Evolutionary conservation across 2,888 invertebrate species (phyloP), one percentile per base, ranked within the genome.

Genomic region (Colletes collaris): DNA sequence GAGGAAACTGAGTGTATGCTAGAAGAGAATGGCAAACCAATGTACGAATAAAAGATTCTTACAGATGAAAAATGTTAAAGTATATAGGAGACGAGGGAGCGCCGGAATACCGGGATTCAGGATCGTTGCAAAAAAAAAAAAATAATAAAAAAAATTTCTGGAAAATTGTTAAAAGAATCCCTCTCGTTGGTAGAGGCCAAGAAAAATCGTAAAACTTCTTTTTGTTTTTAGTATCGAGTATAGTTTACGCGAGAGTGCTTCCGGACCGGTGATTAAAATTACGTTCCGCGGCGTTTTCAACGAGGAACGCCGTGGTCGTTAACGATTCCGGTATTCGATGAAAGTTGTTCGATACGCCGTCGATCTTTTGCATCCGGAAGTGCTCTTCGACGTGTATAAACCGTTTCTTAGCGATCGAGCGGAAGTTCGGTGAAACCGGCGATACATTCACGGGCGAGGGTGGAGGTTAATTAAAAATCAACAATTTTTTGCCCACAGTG

Each of bases 1-100:
- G 85, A 90, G 78, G 92, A 91, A 79, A 87, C 87, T 71, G 89
- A 92, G 76, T 92, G 87, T 87, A 92, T 92, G 90, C 90, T 92
- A 82, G 79, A 89, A 82, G 88, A 90, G 88, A 89, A 92, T 90
- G 90, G 90, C 83, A 91, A 90, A 87, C 87, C 89, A 76, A 91
- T 92, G 92, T 92, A 92, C 90, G 92, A 92, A 89, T 87, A 66
- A 46, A 46, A 70, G 69, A 64, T 80, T 59, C 56, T 86, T 85
- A 85, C 68, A 73, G 72, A 77, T 35, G 67, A 75, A 56, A 70
- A 46, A 65, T 67, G 72, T 69, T 70, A 19, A 71, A 50, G 49
- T 37, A 50, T 8, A 52, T 49, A 46, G 13, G 6, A 60, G 5
- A 55, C 44, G 35, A 44, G 58, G 13, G 27, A 27, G 27, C 27